Evolutionary conservation across 2,888 invertebrate genomes (phyloP).

Genomic region (Thereva nobilitata): DNA sequence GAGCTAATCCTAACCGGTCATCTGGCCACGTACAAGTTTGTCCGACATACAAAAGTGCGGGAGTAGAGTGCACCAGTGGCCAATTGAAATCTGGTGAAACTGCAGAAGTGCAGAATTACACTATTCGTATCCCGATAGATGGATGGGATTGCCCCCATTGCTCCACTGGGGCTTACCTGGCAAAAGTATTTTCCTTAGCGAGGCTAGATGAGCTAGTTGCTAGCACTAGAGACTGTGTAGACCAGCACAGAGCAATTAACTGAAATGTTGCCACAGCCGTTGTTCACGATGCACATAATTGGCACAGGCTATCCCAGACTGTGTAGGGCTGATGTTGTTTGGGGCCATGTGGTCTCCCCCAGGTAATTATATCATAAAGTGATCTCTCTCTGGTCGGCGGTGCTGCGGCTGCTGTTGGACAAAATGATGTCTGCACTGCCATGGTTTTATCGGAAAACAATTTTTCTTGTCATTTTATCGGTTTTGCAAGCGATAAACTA

Average conservation of each 20-base stretch:
- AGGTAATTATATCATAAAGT: constrained; percentile 35
- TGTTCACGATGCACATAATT: constrained; percentile 35
- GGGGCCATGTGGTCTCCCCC: constrained; percentile 1
- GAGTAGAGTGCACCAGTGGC: constrained; percentile 26
- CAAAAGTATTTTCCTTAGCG: too few relatives aligned
- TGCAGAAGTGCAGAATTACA: constrained; percentile 1
- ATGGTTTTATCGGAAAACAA: constrained; percentile 34
- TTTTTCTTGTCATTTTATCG: constrained; percentile 37
- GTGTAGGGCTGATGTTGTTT: constrained; percentile 7
- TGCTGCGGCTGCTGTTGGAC: constrained; percentile 20
- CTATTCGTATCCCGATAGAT: constrained; percentile 4
- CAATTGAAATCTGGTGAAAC: constrained; percentile 32
- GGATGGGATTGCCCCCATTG: constrained; percentile 27
- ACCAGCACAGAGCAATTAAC: constrained; percentile 19
- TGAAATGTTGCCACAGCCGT: constrained; percentile 35
- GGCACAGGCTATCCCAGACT: neutral
- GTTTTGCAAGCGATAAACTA: constrained; percentile 33
- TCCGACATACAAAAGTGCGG: constrained; percentile 24
- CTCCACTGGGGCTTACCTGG: neutral
- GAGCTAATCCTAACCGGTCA: constrained; percentile 14
- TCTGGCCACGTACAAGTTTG: constrained; percentile 28
- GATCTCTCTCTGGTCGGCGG: constrained; percentile 20
- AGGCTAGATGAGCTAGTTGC: too few relatives aligned
- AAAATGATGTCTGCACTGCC: constrained; percentile 33
- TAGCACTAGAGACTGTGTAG: too few relatives aligned